Conservation (phyloP, 2,797 vertebrate genomes). For the Sebastolobus altivelis region DNA sequence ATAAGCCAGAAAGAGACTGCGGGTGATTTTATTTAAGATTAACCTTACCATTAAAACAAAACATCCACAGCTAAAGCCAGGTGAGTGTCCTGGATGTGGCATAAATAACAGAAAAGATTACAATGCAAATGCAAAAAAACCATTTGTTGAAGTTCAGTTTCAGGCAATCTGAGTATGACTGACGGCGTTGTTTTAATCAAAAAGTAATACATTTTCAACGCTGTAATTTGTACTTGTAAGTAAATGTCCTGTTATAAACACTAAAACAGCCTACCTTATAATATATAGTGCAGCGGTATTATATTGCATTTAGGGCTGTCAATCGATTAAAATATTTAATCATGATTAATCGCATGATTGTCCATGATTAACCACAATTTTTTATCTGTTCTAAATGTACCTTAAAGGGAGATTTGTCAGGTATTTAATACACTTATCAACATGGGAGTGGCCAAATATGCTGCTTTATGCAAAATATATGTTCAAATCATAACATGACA, state of each 20-base stretch:
- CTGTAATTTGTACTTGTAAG: neutral
- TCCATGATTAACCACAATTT: no score
- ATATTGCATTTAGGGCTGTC: neutral
- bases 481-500: no score
- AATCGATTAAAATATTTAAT: no score
- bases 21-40: neutral
- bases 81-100: neutral
- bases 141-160: neutral
- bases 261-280: neutral
- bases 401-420: no score
- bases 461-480: no score
- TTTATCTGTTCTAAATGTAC: fast-evolving
- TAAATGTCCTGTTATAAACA: neutral
- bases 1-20: neutral
- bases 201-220: neutral
- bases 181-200: neutral
- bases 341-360: no score
- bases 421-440: no score
- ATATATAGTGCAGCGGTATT: neutral
- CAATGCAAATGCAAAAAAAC: neutral
- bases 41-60: neutral
- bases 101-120: neutral
- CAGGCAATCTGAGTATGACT: neutral
- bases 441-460: no score
- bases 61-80: neutral